Base-by-base conservation (phyloP, 2,888 invertebrate genomes). In the Platycheirus albimanus region DNA sequence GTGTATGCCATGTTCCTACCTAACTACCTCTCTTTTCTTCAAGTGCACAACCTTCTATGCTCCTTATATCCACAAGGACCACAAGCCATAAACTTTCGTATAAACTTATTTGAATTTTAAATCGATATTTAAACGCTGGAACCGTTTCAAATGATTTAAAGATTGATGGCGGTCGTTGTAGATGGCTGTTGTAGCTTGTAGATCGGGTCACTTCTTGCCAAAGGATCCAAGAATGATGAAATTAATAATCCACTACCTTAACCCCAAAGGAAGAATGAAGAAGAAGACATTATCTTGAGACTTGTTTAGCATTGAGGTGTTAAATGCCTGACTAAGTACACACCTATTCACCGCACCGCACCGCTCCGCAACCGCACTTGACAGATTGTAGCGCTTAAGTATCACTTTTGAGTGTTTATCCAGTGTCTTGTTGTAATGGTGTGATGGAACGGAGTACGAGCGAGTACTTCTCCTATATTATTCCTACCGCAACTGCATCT, bases 301-400 rank as follows among this genome's bases (percentile, higher is more conserved):
- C 58, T 54, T 76, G 70, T 78, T 86, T 86, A 85, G 85, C 85
- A 77, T 77, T 43, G 69, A 85, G 76, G 84, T 85, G 86, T 84
- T 85, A 86, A 86, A 86, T 84, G 85, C 41, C 85, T 85, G 85
- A 86, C 86, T 80, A 85, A 84, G 76, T 84, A 76, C 63, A 83
- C 72, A 83, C 43, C 10, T 15, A 43, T 30, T 28, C 58, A 77
- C 72, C 72, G 77, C n/a, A n/a, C n/a, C n/a, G n/a, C n/a, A n/a
- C n/a, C n/a, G n/a, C n/a, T n/a, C n/a, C n/a, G n/a, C n/a, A n/a
- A n/a, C n/a, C n/a, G n/a, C 72, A 83, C 83, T 83, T 83, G 83
- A 83, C 83, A 83, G 61, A 64, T 81, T 71, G 61, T 71, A 81
- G 76, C 63, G 76, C 71, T 76, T 72, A 64, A 74, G 63, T 72